Evolutionary conservation across 2,888 invertebrate genomes (phyloP), one percentile per base, ranked within the genome.

Genomic region (Cosmia trapezina): DNA sequence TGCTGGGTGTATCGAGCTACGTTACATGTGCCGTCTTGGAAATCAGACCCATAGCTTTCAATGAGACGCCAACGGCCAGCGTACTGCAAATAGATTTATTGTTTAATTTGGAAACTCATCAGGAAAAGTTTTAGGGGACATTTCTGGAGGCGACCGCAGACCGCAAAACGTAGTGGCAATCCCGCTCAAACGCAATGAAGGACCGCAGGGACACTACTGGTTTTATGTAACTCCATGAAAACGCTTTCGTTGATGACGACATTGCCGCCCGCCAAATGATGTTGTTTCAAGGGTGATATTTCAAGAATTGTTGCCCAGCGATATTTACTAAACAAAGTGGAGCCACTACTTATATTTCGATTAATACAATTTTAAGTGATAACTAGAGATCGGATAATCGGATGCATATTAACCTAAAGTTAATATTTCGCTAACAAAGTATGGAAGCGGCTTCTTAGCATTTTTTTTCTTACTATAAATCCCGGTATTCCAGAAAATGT

Each of bases 21-120:
- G 47, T 97, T 96, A 87, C 97, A 97, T 83, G 96, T 96, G 0
- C 97, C 97, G 0, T 91, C 94, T 93, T 97, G 97, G 83, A 96
- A 96, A 28, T 96, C 86, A 3, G 97, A 94, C 67, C 97, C 97
- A 86, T 97, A 97, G 81, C 96, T 96, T 83, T 97, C 96, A 19
- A 96, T 96, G 85, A 97, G 96, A 85, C 96, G 97, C 97, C 97
- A 97, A 19, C 85, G 89, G 12, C 92, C 93, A 17, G 81, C 3
- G 60, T 91, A 94, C 79, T 80, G 78, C 11, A 66, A 68, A 70
- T 4, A 51, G 6, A 57, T 19, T 14, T 4, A 60, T 76, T 19
- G 12, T 28, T 45, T 56, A 37, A 37, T 45, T 53, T 43, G n/a
- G 2, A n/a, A 51, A 66, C 0, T 17, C 37, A 45, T 51, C 28